Base-by-base conservation (phyloP, 2,113 vertebrate genomes). In the Channa argus region DNA sequence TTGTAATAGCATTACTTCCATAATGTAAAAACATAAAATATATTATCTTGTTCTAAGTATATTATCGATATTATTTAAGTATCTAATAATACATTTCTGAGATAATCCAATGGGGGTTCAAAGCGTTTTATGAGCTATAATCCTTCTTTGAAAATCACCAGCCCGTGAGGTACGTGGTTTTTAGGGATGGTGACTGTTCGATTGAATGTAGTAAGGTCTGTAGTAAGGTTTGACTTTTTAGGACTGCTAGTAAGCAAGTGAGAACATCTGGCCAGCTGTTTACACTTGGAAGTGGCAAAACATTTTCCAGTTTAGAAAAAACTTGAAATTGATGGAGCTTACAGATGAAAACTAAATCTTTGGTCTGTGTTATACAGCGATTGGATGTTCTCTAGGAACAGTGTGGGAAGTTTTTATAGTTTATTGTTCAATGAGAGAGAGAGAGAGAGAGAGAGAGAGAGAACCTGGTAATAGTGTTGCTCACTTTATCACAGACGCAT, bases 221-320 rank as follows among this genome's bases (percentile, higher is more conserved):
- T 24, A 24, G 24, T 24, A 24, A 24, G 24, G 24, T 74, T 69
- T 69, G 71, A 79, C 34, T 41, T 76, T 12, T 47, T 53, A 10
- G 71, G 58, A 76, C 78, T 85, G 71, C 74, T 68, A 7, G 9
- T 75, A 78, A 9, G 43, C 46, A 46, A 70, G 44, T 39, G 66
- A 51, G 76, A 79, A 80, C 82, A 85, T 83, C 76, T 85, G 73
- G 70, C 39, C 77, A 80, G 13, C 54, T 68, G 85, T 85, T 87
- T 83, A 86, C 69, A 73, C 58, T 6, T 7, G 38, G 44, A 68
- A 75, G 53, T 60, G 65, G 15, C 60, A 52, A 60, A 71, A n/a
- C 44, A 54, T 55, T 43, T 36, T 70, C 11, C 46, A 74, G 47
- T 36, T 14, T 38, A 65, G 65, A 71, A 78, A 24, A 50, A 77